phyloP scores from a whole-genome alignment of 2,797 vertebrate species.

The Sebastes oblongus region DNA sequence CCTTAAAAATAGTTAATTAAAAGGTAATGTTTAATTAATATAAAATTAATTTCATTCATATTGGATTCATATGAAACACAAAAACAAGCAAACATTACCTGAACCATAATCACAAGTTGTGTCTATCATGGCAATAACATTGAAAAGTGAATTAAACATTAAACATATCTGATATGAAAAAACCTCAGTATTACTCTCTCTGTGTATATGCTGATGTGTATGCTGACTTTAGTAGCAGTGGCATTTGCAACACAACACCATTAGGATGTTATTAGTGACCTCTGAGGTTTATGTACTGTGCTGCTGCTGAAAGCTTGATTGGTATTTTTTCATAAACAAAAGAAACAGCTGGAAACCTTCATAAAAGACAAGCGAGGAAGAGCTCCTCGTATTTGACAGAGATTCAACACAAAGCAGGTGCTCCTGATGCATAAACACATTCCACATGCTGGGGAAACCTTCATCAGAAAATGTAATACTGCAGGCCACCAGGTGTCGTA shows the following conservation, averaged over 20 bases:
- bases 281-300: neutral
- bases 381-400: neutral
- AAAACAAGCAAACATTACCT: neutral
- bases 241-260: neutral
- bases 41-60: no score
- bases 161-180: no score
- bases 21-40: neutral
- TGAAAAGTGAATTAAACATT: no score
- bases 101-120: neutral
- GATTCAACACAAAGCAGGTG: neutral
- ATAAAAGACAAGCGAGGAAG: neutral
- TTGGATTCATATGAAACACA: no score
- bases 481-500: neutral
- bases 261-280: neutral
- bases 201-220: no score
- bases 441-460: neutral
- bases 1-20: neutral
- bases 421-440: neutral
- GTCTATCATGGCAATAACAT: no score
- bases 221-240: neutral
- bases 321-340: neutral
- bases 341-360: neutral
- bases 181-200: no score
- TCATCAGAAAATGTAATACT: neutral
- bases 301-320: neutral